phyloP scores from a whole-genome alignment of 2,888 invertebrate genomes.

The Leptinotarsa peninsularis region DNA sequence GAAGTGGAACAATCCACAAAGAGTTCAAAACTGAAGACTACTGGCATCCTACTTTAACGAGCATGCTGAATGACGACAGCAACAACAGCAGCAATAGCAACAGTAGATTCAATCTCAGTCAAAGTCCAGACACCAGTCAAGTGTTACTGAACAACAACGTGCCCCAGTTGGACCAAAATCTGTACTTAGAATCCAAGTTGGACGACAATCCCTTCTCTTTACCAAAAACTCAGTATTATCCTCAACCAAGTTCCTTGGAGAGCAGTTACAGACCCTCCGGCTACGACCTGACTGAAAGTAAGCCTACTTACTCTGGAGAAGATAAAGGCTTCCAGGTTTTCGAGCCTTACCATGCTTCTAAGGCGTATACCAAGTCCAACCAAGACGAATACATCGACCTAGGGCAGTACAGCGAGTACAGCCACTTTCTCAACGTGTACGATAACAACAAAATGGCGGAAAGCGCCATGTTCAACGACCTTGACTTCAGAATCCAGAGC shows the following conservation, averaged over 20 bases:
- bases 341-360: conserved; percentile 48
- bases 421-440: conserved; percentile 58
- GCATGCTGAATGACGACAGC: conserved; percentile 67
- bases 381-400: conserved; percentile 59
- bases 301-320: conserved; percentile 52
- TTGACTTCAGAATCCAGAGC: conserved; percentile 61
- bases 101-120: conserved; percentile 63
- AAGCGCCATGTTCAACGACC: conserved; percentile 60
- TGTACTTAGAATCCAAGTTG: conserved; percentile 53
- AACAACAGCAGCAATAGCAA: conserved; percentile 62
- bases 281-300: conserved; percentile 49
- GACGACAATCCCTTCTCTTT: conserved; percentile 50
- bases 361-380: conserved; percentile 47
- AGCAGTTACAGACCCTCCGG: conserved; percentile 45
- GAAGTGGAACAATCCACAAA: conserved; percentile 76
- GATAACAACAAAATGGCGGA: conserved; percentile 57
- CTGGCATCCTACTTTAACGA: conserved; percentile 71
- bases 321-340: conserved; percentile 53
- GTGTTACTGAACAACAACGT: conserved; percentile 63
- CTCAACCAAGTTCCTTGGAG: conserved; percentile 41
- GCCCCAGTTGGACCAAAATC: conserved; percentile 53
- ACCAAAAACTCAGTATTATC: conserved; percentile 46
- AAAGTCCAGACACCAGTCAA: conserved; percentile 69
- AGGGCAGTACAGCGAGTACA: conserved; percentile 62
- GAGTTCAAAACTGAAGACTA: conserved; percentile 73